These are phyloP conservation scores for Catocala sponsa DNA, from an alignment of 2,888 invertebrate genomes.

Conservation along the genomic window DNA sequence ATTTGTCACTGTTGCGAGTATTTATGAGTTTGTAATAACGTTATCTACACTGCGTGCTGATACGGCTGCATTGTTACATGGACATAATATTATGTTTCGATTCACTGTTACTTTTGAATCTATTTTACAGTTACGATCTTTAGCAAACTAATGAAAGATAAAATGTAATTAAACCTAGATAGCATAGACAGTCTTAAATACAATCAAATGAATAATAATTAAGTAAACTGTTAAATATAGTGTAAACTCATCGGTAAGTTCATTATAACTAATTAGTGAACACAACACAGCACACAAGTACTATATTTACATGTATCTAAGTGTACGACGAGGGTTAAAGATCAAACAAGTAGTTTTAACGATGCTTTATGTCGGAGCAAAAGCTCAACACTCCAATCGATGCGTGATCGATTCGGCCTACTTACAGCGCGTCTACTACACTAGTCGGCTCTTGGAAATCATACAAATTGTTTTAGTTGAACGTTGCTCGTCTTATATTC, in stretches of 20 bases:
- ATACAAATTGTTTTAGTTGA: conserved; percentile 28
- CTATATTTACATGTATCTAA: conserved; percentile 22
- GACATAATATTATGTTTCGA: not conserved
- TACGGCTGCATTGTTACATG: conserved; percentile 28
- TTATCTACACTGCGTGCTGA: conserved; percentile 37
- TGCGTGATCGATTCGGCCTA: conserved; percentile 72
- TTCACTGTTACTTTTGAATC: not conserved
- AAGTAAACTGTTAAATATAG: not conserved
- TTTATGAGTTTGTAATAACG: conserved; percentile 55
- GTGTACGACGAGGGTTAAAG: conserved; percentile 57
- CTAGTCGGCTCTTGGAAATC: conserved; percentile 24
- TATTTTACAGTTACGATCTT: not conserved
- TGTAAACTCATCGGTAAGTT: conserved; percentile 7
- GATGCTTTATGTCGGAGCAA: conserved; percentile 51
- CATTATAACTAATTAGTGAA: conserved; percentile 32
- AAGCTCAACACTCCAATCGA: conserved; percentile 53
- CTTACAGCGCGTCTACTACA: conserved; percentile 58
- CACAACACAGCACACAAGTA: conserved; percentile 16
- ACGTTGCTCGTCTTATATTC: conserved; percentile 24
- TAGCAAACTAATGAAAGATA: too few relatives aligned
- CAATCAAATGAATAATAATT: too few relatives aligned
- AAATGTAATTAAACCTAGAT: too few relatives aligned
- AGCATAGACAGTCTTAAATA: too few relatives aligned
- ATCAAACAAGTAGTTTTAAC: conserved; percentile 64
- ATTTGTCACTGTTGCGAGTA: conserved; percentile 63